phyloP scores from a whole-genome alignment of 2,113 vertebrate genomes.

The Oxyruncus cristatus region DNA sequence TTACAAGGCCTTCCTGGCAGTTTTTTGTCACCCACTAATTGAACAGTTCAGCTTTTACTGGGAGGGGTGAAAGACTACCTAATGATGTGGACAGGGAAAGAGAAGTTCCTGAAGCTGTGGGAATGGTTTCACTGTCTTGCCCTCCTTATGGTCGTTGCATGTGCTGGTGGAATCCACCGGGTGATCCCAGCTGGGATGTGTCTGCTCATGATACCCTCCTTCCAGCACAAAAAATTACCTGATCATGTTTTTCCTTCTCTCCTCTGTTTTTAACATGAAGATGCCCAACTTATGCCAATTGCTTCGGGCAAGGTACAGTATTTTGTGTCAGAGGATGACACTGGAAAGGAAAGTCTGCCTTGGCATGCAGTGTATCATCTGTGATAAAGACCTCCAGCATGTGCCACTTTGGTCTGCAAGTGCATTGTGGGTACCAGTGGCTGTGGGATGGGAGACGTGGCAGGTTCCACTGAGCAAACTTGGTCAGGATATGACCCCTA shows the following conservation, averaged over 20 bases:
- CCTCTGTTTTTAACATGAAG: neutral
- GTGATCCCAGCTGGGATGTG: neutral
- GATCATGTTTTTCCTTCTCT: neutral
- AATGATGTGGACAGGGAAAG: neutral
- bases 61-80: neutral
- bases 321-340: neutral
- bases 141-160: neutral
- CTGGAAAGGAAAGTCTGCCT: neutral
- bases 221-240: neutral
- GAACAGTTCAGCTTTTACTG: neutral
- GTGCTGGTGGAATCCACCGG: neutral
- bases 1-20: neutral
- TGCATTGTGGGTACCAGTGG: fast-evolving
- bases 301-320: neutral
- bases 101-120: neutral
- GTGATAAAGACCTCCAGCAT: neutral
- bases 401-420: neutral
- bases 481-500: neutral
- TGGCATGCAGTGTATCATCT: neutral
- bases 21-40: neutral
- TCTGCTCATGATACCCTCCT: neutral
- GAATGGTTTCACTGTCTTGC: neutral
- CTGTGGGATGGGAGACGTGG: neutral
- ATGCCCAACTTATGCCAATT: neutral
- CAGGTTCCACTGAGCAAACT: neutral